phyloP scores from a whole-genome alignment of 2,113 vertebrate species.

The Tachysurus fulvidraco region DNA sequence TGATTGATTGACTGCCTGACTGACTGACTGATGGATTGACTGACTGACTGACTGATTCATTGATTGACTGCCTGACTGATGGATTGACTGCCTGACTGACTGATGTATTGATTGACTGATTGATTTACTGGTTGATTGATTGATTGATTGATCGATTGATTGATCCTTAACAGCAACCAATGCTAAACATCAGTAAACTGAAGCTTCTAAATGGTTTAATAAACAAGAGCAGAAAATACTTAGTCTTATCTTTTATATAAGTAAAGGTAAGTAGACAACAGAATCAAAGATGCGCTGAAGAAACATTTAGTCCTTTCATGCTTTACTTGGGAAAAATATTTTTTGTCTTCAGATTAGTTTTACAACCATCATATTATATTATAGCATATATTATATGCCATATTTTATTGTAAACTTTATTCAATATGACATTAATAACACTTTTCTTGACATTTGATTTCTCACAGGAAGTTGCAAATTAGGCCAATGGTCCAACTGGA shows the following conservation, averaged over 20 bases:
- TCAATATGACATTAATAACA: background rate
- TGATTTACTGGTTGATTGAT: too few relatives aligned
- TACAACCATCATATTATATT: background rate
- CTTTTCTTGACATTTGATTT: slow-evolving; percentile 31
- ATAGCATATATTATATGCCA: background rate
- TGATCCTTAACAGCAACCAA: background rate
- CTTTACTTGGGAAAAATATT: background rate
- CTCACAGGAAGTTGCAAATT: slow-evolving; percentile 79
- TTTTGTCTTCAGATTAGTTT: background rate
- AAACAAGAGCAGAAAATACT: background rate
- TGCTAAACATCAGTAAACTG: background rate
- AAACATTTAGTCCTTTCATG: background rate
- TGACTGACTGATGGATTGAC: too few relatives aligned
- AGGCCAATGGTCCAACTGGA: slow-evolving; percentile 90
- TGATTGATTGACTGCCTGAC: too few relatives aligned
- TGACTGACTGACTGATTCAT: too few relatives aligned
- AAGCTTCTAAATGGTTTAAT: background rate
- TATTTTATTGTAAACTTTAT: background rate
- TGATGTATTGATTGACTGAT: too few relatives aligned
- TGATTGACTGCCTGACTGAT: too few relatives aligned
- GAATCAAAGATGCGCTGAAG: background rate
- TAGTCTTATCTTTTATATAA: too few relatives aligned
- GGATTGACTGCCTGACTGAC: too few relatives aligned
- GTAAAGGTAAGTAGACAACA: background rate
- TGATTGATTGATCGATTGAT: background rate